These are phyloP conservation scores for Rhyzopertha dominica DNA, from an alignment of 1,140 invertebrate genomes.

Conservation along the genomic window DNA sequence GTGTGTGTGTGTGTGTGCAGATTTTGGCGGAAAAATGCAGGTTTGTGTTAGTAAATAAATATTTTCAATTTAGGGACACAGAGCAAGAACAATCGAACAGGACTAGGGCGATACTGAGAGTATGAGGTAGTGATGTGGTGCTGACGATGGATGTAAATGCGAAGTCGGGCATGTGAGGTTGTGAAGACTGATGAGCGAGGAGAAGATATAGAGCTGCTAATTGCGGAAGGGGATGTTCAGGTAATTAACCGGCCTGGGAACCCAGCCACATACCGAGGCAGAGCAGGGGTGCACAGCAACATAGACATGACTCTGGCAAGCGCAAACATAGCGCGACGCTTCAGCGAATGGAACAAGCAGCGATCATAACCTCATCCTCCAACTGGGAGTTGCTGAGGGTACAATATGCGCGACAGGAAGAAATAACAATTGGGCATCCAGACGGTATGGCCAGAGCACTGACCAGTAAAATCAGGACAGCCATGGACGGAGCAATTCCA, in stretches of 20 bases:
- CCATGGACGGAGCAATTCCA: too few relatives aligned
- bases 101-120: background rate
- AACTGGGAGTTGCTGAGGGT: too few relatives aligned
- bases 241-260: background rate
- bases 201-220: background rate
- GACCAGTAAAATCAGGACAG: too few relatives aligned
- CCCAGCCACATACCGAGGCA: background rate
- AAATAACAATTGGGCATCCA: background rate
- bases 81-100: background rate
- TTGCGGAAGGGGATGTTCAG: background rate
- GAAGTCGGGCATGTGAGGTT: background rate
- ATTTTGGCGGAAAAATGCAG: background rate
- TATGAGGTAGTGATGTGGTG: background rate
- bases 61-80: constrained; percentile 9
- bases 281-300: background rate
- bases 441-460: too few relatives aligned
- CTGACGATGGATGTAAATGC: background rate
- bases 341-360: constrained; percentile 1
- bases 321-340: background rate
- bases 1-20: constrained; percentile 1
- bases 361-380: constrained; percentile 8
- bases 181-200: background rate
- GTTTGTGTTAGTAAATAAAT: constrained; percentile 8
- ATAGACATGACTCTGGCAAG: constrained; percentile 1
- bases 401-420: too few relatives aligned